Conservation (phyloP, 1,140 invertebrate genomes). For the Saccostrea echinata region DNA sequence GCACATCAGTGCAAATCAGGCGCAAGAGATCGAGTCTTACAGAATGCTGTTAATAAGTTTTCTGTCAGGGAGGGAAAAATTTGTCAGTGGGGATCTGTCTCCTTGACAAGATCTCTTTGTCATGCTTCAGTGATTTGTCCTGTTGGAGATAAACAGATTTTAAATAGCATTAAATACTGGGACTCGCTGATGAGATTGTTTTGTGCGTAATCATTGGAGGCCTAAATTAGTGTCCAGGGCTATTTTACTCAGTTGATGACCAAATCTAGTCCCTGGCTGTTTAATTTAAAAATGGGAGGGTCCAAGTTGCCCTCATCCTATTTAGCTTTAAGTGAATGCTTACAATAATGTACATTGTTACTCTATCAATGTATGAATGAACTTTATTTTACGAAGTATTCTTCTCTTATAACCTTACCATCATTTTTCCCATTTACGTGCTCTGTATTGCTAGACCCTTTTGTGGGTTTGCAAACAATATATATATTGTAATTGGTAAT, state of each 20-base stretch:
- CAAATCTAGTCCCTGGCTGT: neutral
- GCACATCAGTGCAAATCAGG: slow-evolving; percentile 6
- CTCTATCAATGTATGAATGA: too few species aligned
- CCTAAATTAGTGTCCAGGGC: slow-evolving; percentile 7
- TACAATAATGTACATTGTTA: too few species aligned
- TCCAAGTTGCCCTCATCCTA: neutral
- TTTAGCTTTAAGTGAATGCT: neutral
- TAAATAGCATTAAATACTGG: slow-evolving; percentile 31
- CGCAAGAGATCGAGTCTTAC: neutral
- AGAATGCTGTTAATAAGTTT: slow-evolving; percentile 36
- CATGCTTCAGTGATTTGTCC: neutral
- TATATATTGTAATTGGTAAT: too few species aligned
- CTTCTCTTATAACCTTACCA: too few species aligned
- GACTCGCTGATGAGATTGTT: slow-evolving; percentile 17
- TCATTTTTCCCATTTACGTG: too few species aligned
- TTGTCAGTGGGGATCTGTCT: neutral
- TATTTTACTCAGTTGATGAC: neutral
- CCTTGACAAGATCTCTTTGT: slow-evolving; percentile 8
- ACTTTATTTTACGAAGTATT: too few species aligned
- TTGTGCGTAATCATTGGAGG: slow-evolving; percentile 14
- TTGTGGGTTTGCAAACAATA: too few species aligned
- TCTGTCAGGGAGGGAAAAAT: slow-evolving; percentile 5
- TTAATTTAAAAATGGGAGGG: neutral
- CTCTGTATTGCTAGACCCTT: too few species aligned
- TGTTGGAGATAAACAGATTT: neutral